Evolutionary conservation across 2,888 invertebrate genomes (phyloP), one percentile per base, ranked within the genome.

Genomic region (Reticulitermes lucifugus): DNA sequence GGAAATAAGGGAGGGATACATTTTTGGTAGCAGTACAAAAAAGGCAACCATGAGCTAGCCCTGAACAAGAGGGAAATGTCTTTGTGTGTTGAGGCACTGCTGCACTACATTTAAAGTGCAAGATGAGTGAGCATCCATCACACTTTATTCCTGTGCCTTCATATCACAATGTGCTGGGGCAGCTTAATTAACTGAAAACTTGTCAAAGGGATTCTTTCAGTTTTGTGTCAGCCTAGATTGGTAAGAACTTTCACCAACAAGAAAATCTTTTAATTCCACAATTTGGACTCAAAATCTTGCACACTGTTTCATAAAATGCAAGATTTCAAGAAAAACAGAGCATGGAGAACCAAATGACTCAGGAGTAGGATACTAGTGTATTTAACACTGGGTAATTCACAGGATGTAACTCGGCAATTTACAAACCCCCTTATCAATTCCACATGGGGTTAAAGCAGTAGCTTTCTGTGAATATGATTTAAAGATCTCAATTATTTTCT

Each of bases 1-100:
- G 79, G 46, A 65, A 77, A 71, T 65, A 65, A 77, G 85, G 80
- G 84, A 83, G 75, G 70, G 84, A 82, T 60, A 71, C 77, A 79
- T 86, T 77, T 86, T 84, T 77, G 84, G 84, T 83, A 86, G 84
- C 84, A 84, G 84, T 86, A 86, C 82, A 86, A 86, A 86, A 86
- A 84, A 84, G 82, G 82, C 86, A 86, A 84, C 84, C 84, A 82
- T 86, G 84, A 86, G 86, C 84, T 84, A 70, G 73, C 77, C 80
- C 82, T 83, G 82, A 83, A 75, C 81, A 82, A 85, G 85, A 85
- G 71, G 84, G 84, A 84, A 81, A 81, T 73, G 51, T 73, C 73
- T 77, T 35, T 77, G 46, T 46, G 55, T 70, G 43, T 70, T 70
- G 82, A 85, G 75, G 85, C 85, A 75, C 82, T 71, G 85, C 75